A percentile compares a stretch with the other conserved stretches of the same genome.
Evolutionary conservation across 2,888 invertebrate genomes (phyloP).

Genomic region (Trilocha varians): DNA sequence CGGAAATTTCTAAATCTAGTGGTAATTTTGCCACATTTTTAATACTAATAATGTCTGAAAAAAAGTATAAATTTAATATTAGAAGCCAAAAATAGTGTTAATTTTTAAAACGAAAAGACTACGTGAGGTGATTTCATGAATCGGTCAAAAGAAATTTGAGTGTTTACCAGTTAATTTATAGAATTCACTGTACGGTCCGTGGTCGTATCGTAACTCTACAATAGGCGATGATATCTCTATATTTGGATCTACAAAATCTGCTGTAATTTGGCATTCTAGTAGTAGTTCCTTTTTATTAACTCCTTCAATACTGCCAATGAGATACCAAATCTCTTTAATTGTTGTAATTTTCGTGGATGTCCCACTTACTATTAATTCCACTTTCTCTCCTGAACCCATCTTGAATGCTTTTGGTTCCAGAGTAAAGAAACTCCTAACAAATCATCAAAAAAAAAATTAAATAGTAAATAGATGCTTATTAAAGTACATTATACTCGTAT

Average conservation of each 20-base stretch:
- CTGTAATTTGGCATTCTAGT: conserved; percentile 60
- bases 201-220: conserved; percentile 66
- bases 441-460: conserved; percentile 1
- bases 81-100: neutral
- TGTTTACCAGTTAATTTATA: conserved; percentile 58
- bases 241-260: conserved; percentile 74
- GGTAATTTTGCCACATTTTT: conserved; percentile 70
- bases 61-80: too few relatives aligned
- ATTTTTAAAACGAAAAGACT: too few relatives aligned
- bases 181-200: conserved; percentile 53
- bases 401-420: conserved; percentile 60
- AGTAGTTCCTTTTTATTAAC: conserved; percentile 68
- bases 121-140: too few relatives aligned
- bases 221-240: conserved; percentile 61
- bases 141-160: too few relatives aligned
- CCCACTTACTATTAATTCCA: conserved; percentile 49
- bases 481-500: too few relatives aligned
- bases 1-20: conserved; percentile 55
- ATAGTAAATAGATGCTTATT: too few relatives aligned
- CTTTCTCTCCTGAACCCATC: conserved; percentile 55
- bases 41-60: conserved; percentile 67
- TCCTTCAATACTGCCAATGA: conserved; percentile 70
- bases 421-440: conserved; percentile 46
- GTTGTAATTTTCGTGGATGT: conserved; percentile 45
- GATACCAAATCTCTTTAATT: conserved; percentile 72